These are phyloP conservation scores for Yponomeuta cagnagella DNA, from an alignment of 2,888 invertebrate species.

Conservation along the genomic window DNA sequence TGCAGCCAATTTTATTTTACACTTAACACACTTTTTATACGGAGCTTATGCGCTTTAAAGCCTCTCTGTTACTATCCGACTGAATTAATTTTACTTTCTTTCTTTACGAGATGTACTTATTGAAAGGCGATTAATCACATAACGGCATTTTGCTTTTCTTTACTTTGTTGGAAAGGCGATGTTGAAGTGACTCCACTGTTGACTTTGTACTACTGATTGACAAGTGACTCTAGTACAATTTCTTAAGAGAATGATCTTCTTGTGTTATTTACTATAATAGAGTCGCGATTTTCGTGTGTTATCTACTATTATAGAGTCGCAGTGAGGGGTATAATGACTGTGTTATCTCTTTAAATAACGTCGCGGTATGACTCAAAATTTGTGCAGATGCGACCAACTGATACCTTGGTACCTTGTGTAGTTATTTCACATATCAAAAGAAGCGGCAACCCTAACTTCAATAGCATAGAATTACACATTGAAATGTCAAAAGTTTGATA, in stretches of 20 bases:
- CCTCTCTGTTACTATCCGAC: not conserved
- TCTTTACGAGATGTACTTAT: not conserved
- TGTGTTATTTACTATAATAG: too few relatives aligned
- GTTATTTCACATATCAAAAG: not conserved
- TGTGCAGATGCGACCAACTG: too few relatives aligned
- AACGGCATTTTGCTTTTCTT: not conserved
- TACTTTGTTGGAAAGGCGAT: not conserved
- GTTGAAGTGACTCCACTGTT: not conserved
- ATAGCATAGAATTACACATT: conserved; percentile 40
- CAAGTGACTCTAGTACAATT: not conserved
- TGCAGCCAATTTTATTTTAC: conserved; percentile 36
- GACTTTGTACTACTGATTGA: not conserved
- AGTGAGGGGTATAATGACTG: too few relatives aligned
- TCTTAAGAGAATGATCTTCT: too few relatives aligned
- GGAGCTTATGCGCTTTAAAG: not conserved
- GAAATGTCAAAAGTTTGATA: conserved; percentile 59
- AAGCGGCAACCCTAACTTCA: not conserved
- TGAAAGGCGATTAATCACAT: not conserved
- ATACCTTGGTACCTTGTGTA: not conserved
- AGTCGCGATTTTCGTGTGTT: too few relatives aligned
- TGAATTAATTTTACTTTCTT: not conserved
- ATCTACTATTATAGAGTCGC: too few relatives aligned
- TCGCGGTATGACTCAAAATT: not conserved
- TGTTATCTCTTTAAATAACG: too few relatives aligned
- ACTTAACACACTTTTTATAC: conserved; percentile 46